A percentile compares a stretch with the other conserved stretches of the same genome.
Evolutionary conservation across 2,797 vertebrate genomes (phyloP).

Genomic region (Amblyraja radiata): DNA sequence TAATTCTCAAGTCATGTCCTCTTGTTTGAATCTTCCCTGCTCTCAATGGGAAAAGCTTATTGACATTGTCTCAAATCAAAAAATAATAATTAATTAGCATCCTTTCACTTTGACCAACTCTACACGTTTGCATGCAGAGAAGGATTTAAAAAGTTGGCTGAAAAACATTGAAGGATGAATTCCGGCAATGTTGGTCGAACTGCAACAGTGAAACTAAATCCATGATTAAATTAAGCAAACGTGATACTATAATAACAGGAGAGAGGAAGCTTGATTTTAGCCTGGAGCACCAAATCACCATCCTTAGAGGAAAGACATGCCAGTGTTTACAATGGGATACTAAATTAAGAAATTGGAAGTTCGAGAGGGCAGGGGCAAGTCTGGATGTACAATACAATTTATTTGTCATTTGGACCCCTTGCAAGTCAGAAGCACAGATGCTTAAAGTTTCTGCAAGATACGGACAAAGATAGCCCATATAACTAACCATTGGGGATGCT

Average conservation of each 20-base stretch:
- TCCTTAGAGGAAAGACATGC: neutral
- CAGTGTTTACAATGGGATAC: neutral
- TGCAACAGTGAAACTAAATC: slow-evolving; percentile 17
- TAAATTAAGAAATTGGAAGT: neutral
- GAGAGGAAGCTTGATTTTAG: neutral
- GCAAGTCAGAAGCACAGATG: neutral
- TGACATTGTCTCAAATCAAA: neutral
- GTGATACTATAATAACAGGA: slow-evolving; percentile 13
- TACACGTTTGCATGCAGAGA: neutral
- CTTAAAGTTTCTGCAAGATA: neutral
- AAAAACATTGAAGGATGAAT: neutral
- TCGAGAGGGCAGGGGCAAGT: neutral
- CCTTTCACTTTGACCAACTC: neutral
- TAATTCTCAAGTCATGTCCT: too few relatives aligned
- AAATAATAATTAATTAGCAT: neutral
- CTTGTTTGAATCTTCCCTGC: too few relatives aligned
- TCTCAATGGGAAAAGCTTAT: too few relatives aligned
- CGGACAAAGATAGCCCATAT: neutral
- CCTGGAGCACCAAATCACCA: neutral
- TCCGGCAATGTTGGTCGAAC: neutral
- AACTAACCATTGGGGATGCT: neutral
- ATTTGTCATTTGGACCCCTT: too few relatives aligned
- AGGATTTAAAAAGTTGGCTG: neutral
- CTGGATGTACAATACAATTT: too few relatives aligned
- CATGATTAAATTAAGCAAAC: neutral